A percentile compares a stretch with the other conserved stretches of the same genome.
phyloP scores from a whole-genome alignment of 30 jellyfish, hydroid and myxozoan species.

The Turritopsis dohrnii region DNA sequence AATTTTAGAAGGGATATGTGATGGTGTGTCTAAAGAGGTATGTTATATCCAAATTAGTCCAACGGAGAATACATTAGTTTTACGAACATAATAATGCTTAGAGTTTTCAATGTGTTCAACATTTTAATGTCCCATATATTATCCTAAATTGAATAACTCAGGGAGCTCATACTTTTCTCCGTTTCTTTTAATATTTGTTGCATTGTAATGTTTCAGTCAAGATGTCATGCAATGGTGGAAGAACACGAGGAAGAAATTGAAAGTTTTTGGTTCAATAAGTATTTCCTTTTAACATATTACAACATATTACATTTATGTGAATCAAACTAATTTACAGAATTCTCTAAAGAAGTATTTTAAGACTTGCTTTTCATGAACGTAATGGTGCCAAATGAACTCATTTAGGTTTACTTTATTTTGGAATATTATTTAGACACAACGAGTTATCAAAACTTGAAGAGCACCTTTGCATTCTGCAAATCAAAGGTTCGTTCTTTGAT shows the following conservation, averaged over 20 bases:
- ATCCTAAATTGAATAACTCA: background rate
- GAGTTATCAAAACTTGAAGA: conserved; percentile 53
- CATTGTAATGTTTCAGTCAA: conserved; percentile 38
- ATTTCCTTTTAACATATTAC: background rate
- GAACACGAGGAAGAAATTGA: conserved; percentile 78
- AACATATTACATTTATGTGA: background rate
- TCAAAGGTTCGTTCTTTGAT: conserved; percentile 54
- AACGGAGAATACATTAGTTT: background rate
- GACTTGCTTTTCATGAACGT: too few species aligned
- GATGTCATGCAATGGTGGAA: conserved; percentile 93
- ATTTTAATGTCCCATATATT: too few species aligned
- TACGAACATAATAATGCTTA: background rate
- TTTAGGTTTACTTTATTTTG: too few species aligned
- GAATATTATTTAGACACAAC: conserved; percentile 48
- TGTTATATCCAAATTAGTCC: background rate
- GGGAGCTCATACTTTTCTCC: background rate
- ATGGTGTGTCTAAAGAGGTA: conserved; percentile 78
- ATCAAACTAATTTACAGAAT: too few species aligned
- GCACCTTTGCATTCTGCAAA: conserved; percentile 50
- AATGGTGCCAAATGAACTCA: too few species aligned
- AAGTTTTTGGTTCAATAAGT: conserved; percentile 83
- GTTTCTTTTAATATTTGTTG: background rate
- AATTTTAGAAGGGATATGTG: conserved; percentile 74
- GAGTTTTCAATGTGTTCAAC: too few species aligned
- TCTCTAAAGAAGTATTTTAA: too few species aligned